Conservation (phyloP, 2,888 invertebrate species). For the Azorinus chamasolen region DNA sequence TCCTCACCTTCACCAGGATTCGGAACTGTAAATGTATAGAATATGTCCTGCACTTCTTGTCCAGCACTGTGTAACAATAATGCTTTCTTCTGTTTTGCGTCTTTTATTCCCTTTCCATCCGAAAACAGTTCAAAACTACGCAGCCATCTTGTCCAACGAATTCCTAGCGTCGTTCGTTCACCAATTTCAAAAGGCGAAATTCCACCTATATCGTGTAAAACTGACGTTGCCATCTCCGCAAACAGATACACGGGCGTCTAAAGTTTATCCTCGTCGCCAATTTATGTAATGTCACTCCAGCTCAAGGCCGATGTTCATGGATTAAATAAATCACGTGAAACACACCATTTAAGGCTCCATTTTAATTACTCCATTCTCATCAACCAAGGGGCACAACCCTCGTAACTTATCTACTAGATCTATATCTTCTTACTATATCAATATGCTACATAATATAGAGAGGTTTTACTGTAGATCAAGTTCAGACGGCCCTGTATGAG, state of each 20-base stretch:
- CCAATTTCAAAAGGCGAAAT: slow-evolving; percentile 16
- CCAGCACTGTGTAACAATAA: slow-evolving; percentile 34
- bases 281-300: slow-evolving; percentile 11
- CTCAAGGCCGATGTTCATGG: slow-evolving; percentile 6
- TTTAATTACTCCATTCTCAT: too few relatives aligned
- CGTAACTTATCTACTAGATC: too few relatives aligned
- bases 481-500: too few relatives aligned
- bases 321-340: too few relatives aligned
- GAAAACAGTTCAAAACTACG: slow-evolving; percentile 22
- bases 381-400: too few relatives aligned
- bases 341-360: too few relatives aligned
- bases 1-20: slow-evolving; percentile 33
- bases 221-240: background rate
- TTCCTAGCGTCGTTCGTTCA: slow-evolving; percentile 8
- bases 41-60: slow-evolving; percentile 26
- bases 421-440: too few relatives aligned
- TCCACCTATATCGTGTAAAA: slow-evolving; percentile 8
- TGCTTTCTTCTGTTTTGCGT: slow-evolving; percentile 23
- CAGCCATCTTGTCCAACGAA: slow-evolving; percentile 29
- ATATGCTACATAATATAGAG: too few relatives aligned
- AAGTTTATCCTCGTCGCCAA: slow-evolving; percentile 12
- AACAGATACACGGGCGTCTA: background rate
- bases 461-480: too few relatives aligned
- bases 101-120: slow-evolving; percentile 15
- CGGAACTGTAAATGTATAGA: slow-evolving; percentile 22